Base-by-base conservation (phyloP, 1,140 invertebrate species). In the Diachasma alloeum region DNA sequence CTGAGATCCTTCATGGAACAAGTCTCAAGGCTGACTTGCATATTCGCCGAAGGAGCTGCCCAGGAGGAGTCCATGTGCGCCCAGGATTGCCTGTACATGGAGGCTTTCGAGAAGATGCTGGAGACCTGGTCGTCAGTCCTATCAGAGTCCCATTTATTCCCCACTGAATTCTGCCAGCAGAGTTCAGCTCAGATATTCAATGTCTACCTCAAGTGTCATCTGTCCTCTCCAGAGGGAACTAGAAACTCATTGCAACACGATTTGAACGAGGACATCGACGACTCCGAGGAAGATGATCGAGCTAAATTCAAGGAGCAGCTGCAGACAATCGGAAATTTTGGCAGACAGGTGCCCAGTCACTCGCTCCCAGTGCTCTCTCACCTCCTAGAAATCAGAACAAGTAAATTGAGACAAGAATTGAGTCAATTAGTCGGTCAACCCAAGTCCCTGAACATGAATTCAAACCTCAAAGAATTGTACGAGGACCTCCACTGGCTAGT, bases 401-500 rank as follows among this genome's bases (percentile, higher is more conserved):
- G 66, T 26, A 91, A 92, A 76, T 87, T 96, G 13, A 91, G 93
- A 78, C 87, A 88, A 48, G 92, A 93, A 71, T 85, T 96, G 5
- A 93, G 94, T 79, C 84, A 91, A 76, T 91, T 93, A 19, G 80
- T 83, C 0, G 69, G 59, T 90, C 91, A 92, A 82, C 92, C 80
- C 92, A 90, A 31, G 90, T 91, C 11, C 90, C 44, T 15, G 9
- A 31, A n/a, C 42, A 46, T 72, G 90, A 39, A 91, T 0, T 84
- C 84, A 15, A 83, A 87, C 70, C 83, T 96, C 11, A 89, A 92
- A 76, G 91, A 89, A 78, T 81, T 96, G 0, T 95, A 94, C 86
- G 96, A 98, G 90, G 96, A 98, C 90, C 87, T 98, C 1, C 96
- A 97, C 86, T 98, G 96, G 97, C 91, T 96, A 19, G 85, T 97